These are phyloP conservation scores for Ferrisia virgata DNA, from an alignment of 2,888 invertebrate genomes.

Conservation along the genomic window DNA sequence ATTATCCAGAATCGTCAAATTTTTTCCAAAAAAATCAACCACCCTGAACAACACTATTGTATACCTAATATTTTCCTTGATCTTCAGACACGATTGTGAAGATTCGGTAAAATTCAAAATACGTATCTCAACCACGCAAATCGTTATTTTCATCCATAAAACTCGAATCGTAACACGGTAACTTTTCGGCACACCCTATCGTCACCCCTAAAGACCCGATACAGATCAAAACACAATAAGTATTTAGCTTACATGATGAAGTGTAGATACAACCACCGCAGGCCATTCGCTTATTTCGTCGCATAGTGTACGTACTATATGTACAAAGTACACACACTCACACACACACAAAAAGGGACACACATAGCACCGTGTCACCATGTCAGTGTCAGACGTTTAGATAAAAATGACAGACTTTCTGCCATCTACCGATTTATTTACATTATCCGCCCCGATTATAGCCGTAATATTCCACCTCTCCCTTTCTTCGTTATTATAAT, in stretches of 20 bases:
- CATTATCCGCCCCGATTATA: constrained; percentile 45
- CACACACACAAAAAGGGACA: not conserved
- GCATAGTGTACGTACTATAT: not conserved
- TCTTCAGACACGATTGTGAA: too few species aligned
- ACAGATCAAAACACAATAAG: constrained; percentile 45
- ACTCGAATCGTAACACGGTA: not conserved
- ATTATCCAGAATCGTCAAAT: too few species aligned
- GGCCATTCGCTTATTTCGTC: constrained; percentile 34
- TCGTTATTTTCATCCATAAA: too few species aligned
- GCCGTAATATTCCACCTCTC: constrained; percentile 38
- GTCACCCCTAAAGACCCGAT: constrained; percentile 43
- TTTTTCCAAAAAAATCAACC: too few species aligned
- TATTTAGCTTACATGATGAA: constrained; percentile 45
- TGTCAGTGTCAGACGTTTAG: constrained; percentile 45
- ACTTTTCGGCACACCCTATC: constrained; percentile 27
- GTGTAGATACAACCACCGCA: constrained; percentile 45
- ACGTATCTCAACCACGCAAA: not conserved
- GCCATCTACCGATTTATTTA: constrained; percentile 45
- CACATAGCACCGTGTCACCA: constrained; percentile 33
- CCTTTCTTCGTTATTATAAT: not conserved
- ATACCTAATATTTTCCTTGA: too few species aligned
- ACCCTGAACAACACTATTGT: too few species aligned
- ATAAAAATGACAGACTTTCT: constrained; percentile 44
- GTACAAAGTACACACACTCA: not conserved
- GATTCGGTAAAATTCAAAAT: not conserved